Conservation (phyloP, 1,140 invertebrate species). For the Philotrypesis tridentata region DNA sequence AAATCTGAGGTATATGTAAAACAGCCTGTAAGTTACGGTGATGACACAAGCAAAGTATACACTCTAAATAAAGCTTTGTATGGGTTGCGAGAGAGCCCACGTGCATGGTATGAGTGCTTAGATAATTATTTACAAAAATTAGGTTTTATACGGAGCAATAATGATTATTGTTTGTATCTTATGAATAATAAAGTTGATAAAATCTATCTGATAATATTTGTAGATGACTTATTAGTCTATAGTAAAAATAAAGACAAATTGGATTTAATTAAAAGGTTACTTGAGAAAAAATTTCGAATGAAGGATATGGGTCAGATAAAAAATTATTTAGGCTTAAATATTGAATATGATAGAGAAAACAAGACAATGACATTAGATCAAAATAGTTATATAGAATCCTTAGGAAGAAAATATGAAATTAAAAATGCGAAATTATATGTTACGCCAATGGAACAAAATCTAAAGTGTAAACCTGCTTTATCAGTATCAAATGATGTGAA, state of each 20-base stretch:
- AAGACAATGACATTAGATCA: constrained; percentile 35
- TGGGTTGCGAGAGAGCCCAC: constrained; percentile 56
- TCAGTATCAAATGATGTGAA: constrained; percentile 17
- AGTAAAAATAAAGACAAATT: constrained; percentile 49
- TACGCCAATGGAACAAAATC: constrained; percentile 43
- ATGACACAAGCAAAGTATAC: no score
- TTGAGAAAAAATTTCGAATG: constrained; percentile 52
- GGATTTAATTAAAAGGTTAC: constrained; percentile 42
- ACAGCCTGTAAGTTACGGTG: no score
- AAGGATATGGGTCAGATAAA: constrained; percentile 53
- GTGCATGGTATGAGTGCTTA: no score
- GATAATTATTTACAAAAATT: constrained; percentile 49
- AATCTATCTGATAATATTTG: constrained; percentile 57
- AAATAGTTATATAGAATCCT: constrained; percentile 43
- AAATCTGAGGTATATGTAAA: no score
- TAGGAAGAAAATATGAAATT: constrained; percentile 44
- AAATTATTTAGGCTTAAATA: constrained; percentile 50
- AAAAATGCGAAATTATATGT: constrained; percentile 42
- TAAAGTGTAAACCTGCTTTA: not conserved
- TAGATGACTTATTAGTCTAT: constrained; percentile 60
- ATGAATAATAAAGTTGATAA: constrained; percentile 41
- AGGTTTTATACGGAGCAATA: constrained; percentile 49
- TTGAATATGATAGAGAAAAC: constrained; percentile 35
- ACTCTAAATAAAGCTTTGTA: constrained; percentile 58
- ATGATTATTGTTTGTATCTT: constrained; percentile 61